A percentile compares a stretch with the other conserved stretches of the same genome.
Conservation (phyloP, 1,140 invertebrate genomes). For the Riptortus pedestris region DNA sequence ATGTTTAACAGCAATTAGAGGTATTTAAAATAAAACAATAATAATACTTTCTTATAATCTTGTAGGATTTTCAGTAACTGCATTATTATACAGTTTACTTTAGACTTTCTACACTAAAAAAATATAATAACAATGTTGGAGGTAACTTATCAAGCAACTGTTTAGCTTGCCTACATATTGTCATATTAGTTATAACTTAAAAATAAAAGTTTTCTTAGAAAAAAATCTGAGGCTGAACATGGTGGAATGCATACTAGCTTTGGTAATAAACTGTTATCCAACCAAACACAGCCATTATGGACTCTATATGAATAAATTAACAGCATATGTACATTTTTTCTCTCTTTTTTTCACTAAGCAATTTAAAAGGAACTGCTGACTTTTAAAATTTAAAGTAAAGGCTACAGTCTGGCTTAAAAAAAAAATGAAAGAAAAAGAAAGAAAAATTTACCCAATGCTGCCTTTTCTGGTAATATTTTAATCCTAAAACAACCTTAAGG, state of each 20-base stretch:
- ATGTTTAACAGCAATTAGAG: slow-evolving; percentile 16
- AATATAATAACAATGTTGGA: background rate
- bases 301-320: slow-evolving; percentile 18
- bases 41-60: slow-evolving; percentile 16
- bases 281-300: slow-evolving; percentile 27
- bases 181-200: background rate
- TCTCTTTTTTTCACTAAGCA: background rate
- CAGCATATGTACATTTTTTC: slow-evolving; percentile 13
- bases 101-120: background rate
- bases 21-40: slow-evolving; percentile 17
- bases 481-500: slow-evolving; percentile 2
- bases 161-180: slow-evolving; percentile 8
- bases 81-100: background rate
- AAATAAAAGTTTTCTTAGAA: background rate
- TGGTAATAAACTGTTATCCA: slow-evolving; percentile 24
- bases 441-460: background rate
- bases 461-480: background rate
- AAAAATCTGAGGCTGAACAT: slow-evolving; percentile 11
- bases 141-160: slow-evolving; percentile 15
- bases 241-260: slow-evolving; percentile 27
- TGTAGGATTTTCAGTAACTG: slow-evolving; percentile 3
- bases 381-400: background rate
- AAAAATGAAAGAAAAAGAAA: slow-evolving; percentile 2
- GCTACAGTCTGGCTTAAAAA: background rate
- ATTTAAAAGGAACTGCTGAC: slow-evolving; percentile 25